Evolutionary conservation across 2,113 vertebrate genomes (phyloP).

Genomic region (Perognathus longimembris): DNA sequence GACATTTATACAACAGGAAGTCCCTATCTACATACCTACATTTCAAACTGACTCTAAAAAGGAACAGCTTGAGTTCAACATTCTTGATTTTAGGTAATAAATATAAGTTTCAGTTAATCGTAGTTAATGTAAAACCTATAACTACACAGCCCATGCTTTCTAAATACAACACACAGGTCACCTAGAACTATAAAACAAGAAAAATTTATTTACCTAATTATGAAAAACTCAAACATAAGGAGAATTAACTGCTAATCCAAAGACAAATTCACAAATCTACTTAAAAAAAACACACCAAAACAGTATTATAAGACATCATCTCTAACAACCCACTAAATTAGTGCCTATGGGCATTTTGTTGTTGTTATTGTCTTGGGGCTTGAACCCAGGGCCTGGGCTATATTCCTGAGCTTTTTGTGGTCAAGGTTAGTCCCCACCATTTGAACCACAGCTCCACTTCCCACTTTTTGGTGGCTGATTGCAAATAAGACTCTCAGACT

Average conservation of each 20-base stretch:
- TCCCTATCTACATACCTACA: not conserved
- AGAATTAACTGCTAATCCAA: not conserved
- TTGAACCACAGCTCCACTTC: too few relatives aligned
- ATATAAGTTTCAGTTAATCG: conserved; percentile 27
- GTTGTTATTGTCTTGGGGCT: too few relatives aligned
- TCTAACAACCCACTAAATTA: not conserved
- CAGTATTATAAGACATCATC: not conserved
- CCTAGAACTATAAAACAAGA: not conserved
- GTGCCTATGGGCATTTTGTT: not conserved
- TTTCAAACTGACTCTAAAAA: conserved; percentile 39
- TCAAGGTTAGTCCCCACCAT: too few relatives aligned
- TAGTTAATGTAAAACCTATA: conserved; percentile 13
- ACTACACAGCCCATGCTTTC: not conserved
- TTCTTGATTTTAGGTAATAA: conserved; percentile 31
- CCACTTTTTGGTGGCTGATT: too few relatives aligned
- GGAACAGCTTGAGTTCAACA: conserved; percentile 39
- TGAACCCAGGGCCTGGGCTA: too few relatives aligned
- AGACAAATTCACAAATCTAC: conserved; percentile 28
- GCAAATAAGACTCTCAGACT: too few relatives aligned
- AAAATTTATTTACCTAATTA: conserved; percentile 24
- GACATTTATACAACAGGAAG: conserved; percentile 47
- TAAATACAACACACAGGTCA: not conserved
- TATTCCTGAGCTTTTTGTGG: too few relatives aligned
- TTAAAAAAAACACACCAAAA: too few relatives aligned
- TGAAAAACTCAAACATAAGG: not conserved